Evolutionary conservation across 2,888 invertebrate genomes (phyloP).

Genomic region (Drosophila pseudotakahashii): DNA sequence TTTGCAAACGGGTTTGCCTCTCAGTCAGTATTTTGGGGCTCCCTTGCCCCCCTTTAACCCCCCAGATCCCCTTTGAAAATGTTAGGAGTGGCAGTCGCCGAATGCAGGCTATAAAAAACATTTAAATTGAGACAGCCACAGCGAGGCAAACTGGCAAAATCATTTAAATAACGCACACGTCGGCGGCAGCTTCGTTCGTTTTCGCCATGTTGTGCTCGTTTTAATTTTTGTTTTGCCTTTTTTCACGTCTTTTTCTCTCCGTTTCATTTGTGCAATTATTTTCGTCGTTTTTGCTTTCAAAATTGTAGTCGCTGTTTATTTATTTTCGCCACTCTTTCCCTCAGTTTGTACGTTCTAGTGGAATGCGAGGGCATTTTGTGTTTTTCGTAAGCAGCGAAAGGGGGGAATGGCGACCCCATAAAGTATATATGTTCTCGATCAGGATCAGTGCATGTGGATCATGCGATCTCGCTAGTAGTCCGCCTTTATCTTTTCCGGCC

Average conservation of each 20-base stretch:
- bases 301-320: constrained; percentile 61
- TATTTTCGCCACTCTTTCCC: constrained; percentile 30
- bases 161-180: constrained; percentile 78
- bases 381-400: not conserved
- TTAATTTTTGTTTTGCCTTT: constrained; percentile 45
- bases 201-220: constrained; percentile 65
- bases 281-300: constrained; percentile 58
- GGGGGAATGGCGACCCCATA: constrained; percentile 3
- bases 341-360: constrained; percentile 11
- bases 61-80: constrained; percentile 34
- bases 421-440: constrained; percentile 9
- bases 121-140: constrained; percentile 69
- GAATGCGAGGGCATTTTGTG: constrained; percentile 15
- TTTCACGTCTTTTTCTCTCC: constrained; percentile 24
- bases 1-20: constrained; percentile 41
- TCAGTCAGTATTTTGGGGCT: not conserved
- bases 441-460: constrained; percentile 8
- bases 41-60: not conserved
- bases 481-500: not conserved
- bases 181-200: not conserved
- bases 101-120: constrained; percentile 65
- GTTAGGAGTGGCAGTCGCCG: constrained; percentile 48
- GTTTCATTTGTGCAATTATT: constrained; percentile 71
- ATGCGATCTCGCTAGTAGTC: not conserved
- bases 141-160: constrained; percentile 56